Conservation (phyloP, 2,113 vertebrate genomes). For the Morone saxatilis region DNA sequence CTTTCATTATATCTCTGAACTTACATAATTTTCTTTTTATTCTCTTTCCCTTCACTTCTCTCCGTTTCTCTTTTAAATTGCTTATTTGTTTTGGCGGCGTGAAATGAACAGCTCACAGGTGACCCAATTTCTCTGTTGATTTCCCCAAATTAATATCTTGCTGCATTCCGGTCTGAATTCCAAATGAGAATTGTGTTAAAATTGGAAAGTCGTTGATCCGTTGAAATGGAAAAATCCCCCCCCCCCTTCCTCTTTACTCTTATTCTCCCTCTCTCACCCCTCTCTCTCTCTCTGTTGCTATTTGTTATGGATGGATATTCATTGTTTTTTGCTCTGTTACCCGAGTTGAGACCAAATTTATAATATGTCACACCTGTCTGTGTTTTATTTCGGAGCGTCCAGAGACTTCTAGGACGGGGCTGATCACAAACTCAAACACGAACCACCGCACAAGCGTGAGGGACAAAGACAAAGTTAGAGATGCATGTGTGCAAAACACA, state of each 20-base stretch:
- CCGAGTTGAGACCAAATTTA: slow-evolving; percentile 30
- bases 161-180: slow-evolving; percentile 67
- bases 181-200: slow-evolving; percentile 74
- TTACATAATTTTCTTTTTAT: slow-evolving; percentile 37
- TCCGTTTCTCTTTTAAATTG: slow-evolving; percentile 57
- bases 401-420: neutral
- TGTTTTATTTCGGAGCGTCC: slow-evolving; percentile 35
- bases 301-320: slow-evolving; percentile 37
- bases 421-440: slow-evolving; percentile 26
- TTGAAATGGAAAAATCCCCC: slow-evolving; percentile 46
- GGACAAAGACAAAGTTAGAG: neutral
- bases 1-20: slow-evolving; percentile 12
- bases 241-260: neutral
- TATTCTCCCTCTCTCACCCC: neutral
- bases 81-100: slow-evolving; percentile 69
- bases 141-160: slow-evolving; percentile 73
- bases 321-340: slow-evolving; percentile 46
- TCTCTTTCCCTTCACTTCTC: slow-evolving; percentile 28
- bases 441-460: neutral
- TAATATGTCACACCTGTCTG: slow-evolving; percentile 61
- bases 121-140: slow-evolving; percentile 76
- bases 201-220: slow-evolving; percentile 71
- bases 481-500: neutral
- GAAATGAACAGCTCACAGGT: slow-evolving; percentile 73
- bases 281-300: neutral